These are phyloP conservation scores for Probosciger aterrimus DNA, from an alignment of 2,113 vertebrate genomes.

Conservation along the genomic window DNA sequence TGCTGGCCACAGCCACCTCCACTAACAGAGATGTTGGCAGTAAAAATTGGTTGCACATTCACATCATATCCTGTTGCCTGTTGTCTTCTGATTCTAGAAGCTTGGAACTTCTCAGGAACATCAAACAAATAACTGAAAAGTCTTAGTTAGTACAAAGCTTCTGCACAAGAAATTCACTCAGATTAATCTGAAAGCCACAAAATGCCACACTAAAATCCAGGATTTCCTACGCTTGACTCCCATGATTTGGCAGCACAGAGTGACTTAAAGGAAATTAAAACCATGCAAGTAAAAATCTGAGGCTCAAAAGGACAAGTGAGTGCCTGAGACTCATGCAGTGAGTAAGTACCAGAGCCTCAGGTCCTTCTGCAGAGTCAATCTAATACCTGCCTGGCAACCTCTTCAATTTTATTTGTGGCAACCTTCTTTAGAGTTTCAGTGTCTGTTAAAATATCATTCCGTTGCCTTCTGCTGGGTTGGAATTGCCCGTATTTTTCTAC, in stretches of 20 bases:
- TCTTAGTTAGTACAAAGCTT: background rate
- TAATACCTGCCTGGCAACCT: background rate
- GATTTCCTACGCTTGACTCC: background rate
- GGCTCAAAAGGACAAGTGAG: background rate
- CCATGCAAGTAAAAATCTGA: background rate
- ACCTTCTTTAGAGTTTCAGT: background rate
- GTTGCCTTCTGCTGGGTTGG: background rate
- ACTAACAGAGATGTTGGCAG: background rate
- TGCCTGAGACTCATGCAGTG: background rate
- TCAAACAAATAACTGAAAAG: background rate
- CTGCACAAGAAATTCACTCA: background rate
- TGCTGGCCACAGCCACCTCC: background rate
- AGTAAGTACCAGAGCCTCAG: background rate
- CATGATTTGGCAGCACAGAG: background rate
- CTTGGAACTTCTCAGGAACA: rapidly evolving
- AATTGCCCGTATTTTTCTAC: background rate
- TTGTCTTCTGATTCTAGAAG: background rate
- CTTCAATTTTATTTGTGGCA: background rate
- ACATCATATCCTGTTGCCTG: background rate
- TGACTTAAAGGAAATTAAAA: background rate
- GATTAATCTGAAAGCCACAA: background rate
- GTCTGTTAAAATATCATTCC: rapidly evolving
- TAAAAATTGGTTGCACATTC: background rate
- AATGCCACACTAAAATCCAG: background rate
- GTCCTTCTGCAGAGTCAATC: background rate